phyloP scores from a whole-genome alignment of 2,797 vertebrate species.

The Allobates femoralis region DNA sequence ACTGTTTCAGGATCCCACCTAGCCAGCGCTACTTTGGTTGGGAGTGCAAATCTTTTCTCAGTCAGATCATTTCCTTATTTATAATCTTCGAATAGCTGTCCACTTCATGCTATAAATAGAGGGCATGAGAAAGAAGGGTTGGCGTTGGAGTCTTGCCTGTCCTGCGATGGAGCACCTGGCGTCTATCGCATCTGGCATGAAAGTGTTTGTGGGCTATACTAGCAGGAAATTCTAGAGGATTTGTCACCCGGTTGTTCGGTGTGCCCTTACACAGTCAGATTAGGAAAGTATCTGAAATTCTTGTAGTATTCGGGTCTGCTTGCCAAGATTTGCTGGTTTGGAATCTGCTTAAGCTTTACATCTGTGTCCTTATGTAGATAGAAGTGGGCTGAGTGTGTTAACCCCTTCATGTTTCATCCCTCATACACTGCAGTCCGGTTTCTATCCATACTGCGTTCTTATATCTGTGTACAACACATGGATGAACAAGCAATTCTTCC shows the following conservation, averaged over 20 bases:
- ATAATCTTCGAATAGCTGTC: slow-evolving; percentile 46
- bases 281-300: slow-evolving; percentile 41
- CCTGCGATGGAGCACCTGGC: slow-evolving; percentile 42
- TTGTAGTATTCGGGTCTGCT: slow-evolving; percentile 16
- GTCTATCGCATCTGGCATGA: slow-evolving; percentile 18
- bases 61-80: slow-evolving; percentile 54
- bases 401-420: slow-evolving; percentile 4
- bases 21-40: slow-evolving; percentile 29
- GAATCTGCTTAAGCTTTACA: slow-evolving; percentile 21
- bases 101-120: slow-evolving; percentile 47
- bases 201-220: slow-evolving; percentile 13
- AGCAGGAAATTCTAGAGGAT: slow-evolving; percentile 32
- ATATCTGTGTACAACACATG: too few species aligned
- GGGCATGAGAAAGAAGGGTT: slow-evolving; percentile 26
- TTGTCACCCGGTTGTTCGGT: neutral
- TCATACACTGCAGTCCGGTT: neutral
- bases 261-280: slow-evolving; percentile 34
- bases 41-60: slow-evolving; percentile 52
- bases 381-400: neutral
- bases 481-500: too few species aligned
- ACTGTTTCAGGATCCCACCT: neutral
- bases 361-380: slow-evolving; percentile 7
- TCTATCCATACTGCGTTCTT: neutral
- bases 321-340: slow-evolving; percentile 49
- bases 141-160: neutral